These are phyloP conservation scores for Campylorhamphus procurvoides DNA, from an alignment of 2,113 vertebrate species.

Conservation along the genomic window DNA sequence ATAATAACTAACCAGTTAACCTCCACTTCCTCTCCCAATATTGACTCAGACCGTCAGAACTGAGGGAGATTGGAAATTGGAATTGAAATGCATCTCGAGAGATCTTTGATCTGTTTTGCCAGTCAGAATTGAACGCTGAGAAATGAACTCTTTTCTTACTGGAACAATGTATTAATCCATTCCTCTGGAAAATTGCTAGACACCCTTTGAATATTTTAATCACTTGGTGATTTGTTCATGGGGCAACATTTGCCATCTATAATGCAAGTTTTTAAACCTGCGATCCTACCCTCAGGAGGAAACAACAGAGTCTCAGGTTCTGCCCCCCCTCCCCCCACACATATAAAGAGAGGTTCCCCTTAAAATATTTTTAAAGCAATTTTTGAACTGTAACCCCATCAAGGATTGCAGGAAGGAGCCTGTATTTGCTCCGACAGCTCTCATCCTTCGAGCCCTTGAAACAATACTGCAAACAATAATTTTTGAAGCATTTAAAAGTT, in stretches of 20 bases:
- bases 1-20: constrained; percentile 44
- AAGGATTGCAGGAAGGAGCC: not conserved
- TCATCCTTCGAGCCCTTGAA: not conserved
- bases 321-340: not conserved
- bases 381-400: not conserved
- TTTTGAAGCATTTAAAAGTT: not conserved
- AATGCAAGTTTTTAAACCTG: not conserved
- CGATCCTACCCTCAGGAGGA: not conserved
- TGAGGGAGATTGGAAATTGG: constrained; percentile 19
- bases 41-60: constrained; percentile 40
- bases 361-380: not conserved
- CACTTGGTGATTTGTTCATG: not conserved
- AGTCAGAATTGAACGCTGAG: not conserved
- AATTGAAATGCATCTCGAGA: constrained; percentile 27
- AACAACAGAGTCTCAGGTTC: not conserved
- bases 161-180: constrained; percentile 7
- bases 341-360: not conserved
- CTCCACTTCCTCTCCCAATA: constrained; percentile 51
- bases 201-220: constrained; percentile 8
- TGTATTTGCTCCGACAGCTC: not conserved
- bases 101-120: constrained; percentile 46
- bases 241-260: not conserved
- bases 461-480: not conserved
- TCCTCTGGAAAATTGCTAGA: constrained; percentile 26
- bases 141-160: constrained; percentile 32